Evolutionary conservation across 2,113 vertebrate genomes (phyloP).

Genomic region (Siniperca chuatsi): DNA sequence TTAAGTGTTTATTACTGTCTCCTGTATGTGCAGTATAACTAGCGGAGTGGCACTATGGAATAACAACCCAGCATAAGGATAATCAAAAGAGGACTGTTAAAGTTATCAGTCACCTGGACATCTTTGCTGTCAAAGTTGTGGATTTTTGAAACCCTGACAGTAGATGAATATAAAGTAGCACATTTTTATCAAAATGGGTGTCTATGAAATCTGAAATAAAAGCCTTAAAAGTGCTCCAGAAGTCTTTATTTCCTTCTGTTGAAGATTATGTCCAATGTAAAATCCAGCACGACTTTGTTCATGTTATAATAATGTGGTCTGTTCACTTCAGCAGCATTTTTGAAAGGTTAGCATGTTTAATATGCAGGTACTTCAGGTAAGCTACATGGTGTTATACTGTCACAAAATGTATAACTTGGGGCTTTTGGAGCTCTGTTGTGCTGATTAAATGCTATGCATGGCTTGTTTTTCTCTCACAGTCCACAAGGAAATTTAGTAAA

Average conservation of each 20-base stretch:
- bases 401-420: conserved; percentile 42
- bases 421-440: conserved; percentile 50
- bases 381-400: conserved; percentile 21
- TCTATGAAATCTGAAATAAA: neutral
- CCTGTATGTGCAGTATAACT: neutral
- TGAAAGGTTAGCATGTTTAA: conserved; percentile 44
- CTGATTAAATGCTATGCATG: conserved; percentile 74
- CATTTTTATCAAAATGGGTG: neutral
- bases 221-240: neutral
- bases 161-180: neutral
- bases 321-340: conserved; percentile 33
- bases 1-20: neutral
- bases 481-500: conserved; percentile 74
- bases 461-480: conserved; percentile 54
- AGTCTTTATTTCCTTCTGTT: neutral
- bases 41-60: neutral
- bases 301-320: conserved; percentile 3
- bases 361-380: conserved; percentile 32
- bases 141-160: neutral
- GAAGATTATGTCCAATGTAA: conserved; percentile 27
- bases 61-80: neutral
- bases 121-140: neutral
- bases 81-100: neutral
- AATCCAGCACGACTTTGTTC: conserved; percentile 10
- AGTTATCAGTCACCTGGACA: neutral